A percentile compares a stretch with the other conserved stretches of the same genome.
Evolutionary conservation across 2,888 invertebrate genomes (phyloP).

Genomic region (Andricus curvator): DNA sequence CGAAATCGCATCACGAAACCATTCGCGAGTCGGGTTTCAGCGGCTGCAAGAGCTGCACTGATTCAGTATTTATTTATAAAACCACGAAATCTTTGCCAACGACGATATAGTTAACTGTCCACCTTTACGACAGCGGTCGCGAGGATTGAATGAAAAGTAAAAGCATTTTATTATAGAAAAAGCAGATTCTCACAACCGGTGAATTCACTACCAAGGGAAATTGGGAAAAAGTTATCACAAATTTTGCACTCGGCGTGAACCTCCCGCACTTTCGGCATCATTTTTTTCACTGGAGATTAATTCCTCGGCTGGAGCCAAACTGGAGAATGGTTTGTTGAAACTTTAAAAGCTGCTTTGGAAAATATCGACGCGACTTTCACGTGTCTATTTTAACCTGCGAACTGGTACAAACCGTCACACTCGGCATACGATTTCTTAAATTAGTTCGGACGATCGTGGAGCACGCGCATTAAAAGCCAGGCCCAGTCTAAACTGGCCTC

Average conservation of each 20-base stretch:
- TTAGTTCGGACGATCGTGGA: conserved; percentile 68
- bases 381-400: conserved; percentile 76
- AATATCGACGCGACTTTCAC: conserved; percentile 69
- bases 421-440: conserved; percentile 74
- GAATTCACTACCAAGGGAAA: not conserved
- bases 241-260: not conserved
- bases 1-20: conserved; percentile 29
- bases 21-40: conserved; percentile 66
- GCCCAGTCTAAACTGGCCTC: conserved; percentile 37
- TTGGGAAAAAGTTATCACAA: not conserved
- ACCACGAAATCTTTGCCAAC: conserved; percentile 71
- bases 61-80: conserved; percentile 76
- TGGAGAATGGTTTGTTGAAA: not conserved
- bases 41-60: conserved; percentile 64
- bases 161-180: conserved; percentile 21
- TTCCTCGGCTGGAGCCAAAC: not conserved
- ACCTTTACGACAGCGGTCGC: conserved; percentile 31
- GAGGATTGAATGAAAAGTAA: conserved; percentile 27
- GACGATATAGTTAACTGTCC: conserved; percentile 48
- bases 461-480: conserved; percentile 67
- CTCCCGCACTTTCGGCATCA: not conserved
- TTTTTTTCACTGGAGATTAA: not conserved
- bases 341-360: conserved; percentile 1
- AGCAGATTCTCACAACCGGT: not conserved
- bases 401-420: conserved; percentile 73